These are phyloP conservation scores for Lutjanus argentimaculatus DNA, from an alignment of 2,797 vertebrate species.

Conservation along the genomic window DNA sequence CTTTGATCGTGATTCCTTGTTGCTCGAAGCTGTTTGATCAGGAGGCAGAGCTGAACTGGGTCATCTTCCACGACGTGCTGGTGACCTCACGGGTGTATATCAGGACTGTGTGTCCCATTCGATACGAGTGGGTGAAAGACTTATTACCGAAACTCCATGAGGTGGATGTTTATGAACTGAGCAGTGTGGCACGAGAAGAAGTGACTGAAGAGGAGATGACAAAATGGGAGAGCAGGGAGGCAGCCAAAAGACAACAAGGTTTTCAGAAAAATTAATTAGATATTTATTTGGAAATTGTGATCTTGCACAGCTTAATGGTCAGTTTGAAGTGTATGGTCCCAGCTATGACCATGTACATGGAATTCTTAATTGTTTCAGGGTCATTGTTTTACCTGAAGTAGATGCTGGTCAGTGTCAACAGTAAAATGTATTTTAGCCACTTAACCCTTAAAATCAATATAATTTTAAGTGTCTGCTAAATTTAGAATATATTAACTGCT, in stretches of 20 bases:
- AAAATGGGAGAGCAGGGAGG: constrained; percentile 90
- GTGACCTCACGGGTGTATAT: constrained; percentile 96
- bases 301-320: not conserved
- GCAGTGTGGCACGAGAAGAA: constrained; percentile 94
- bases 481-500: too few species aligned
- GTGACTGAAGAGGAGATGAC: constrained; percentile 92
- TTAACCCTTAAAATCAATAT: too few species aligned
- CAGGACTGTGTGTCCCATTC: constrained; percentile 94
- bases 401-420: too few species aligned
- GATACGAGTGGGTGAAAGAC: constrained; percentile 96
- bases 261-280: not conserved
- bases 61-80: constrained; percentile 96
- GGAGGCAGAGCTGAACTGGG: constrained; percentile 93
- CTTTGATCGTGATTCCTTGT: not conserved
- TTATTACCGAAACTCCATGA: constrained; percentile 95
- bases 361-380: too few species aligned
- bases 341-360: not conserved
- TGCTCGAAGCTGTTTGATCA: constrained; percentile 90
- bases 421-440: too few species aligned
- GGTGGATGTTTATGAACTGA: constrained; percentile 94
- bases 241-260: constrained; percentile 90
- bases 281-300: constrained; percentile 3
- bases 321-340: not conserved
- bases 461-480: too few species aligned
- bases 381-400: too few species aligned